These are phyloP conservation scores for Malacosoma neustria DNA, from an alignment of 2,888 invertebrate species.

Conservation along the genomic window DNA sequence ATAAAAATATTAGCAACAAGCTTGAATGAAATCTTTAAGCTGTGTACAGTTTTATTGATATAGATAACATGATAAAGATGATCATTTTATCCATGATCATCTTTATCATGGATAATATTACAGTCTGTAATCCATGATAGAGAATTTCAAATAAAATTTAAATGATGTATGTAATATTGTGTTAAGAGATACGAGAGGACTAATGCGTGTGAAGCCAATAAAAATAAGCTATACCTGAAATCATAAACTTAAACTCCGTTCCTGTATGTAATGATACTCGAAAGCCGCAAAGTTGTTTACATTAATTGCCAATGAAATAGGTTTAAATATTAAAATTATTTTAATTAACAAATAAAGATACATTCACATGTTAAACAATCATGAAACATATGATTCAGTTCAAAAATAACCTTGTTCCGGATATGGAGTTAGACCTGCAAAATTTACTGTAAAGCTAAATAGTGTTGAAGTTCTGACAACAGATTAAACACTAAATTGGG, in stretches of 20 bases:
- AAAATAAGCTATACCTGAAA: conserved; percentile 31
- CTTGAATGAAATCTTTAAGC: too few relatives aligned
- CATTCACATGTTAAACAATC: conserved; percentile 41
- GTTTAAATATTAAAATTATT: conserved; percentile 16
- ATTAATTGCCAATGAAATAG: conserved; percentile 19
- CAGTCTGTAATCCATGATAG: too few relatives aligned
- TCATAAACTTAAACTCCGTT: conserved; percentile 15
- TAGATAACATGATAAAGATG: too few relatives aligned
- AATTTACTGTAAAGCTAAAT: conserved; percentile 71
- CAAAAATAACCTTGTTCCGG: conserved; percentile 67
- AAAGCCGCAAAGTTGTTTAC: too few relatives aligned
- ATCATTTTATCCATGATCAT: too few relatives aligned
- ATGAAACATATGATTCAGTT: conserved; percentile 42
- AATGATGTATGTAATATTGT: not conserved
- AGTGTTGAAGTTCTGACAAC: conserved; percentile 45
- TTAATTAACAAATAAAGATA: conserved; percentile 29
- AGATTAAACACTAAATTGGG: too few relatives aligned
- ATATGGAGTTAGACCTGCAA: conserved; percentile 71
- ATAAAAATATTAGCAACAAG: too few relatives aligned
- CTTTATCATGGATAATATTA: too few relatives aligned
- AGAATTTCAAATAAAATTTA: too few relatives aligned
- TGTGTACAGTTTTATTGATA: too few relatives aligned
- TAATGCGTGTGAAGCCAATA: conserved; percentile 29
- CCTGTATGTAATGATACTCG: too few relatives aligned
- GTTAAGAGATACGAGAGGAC: not conserved